Base-by-base conservation (phyloP, 2,888 invertebrate genomes). In the Stegana nigrithorax region DNA sequence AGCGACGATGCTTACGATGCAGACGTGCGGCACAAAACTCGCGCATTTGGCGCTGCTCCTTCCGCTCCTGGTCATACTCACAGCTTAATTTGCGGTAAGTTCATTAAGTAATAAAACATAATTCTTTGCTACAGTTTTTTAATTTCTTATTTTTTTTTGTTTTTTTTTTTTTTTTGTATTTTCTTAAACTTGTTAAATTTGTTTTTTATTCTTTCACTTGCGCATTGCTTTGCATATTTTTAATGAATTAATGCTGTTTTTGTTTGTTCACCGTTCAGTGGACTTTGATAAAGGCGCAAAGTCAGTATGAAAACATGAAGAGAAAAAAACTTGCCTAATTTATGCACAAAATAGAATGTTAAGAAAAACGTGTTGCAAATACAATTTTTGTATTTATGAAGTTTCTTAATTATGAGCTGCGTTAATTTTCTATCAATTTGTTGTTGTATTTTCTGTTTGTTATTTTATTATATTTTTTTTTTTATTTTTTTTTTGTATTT, bases 181-280 rank as follows among this genome's bases (percentile, higher is more conserved):
- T n/a, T n/a, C n/a, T n/a, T n/a, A n/a, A n/a, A n/a, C 17, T 70
- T 75, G 65, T 45, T 71, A n/a, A 62, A 64, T 71, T 60, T 45
- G 60, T 66, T 26, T 62, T 17, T 56, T 69, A 62, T 73, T 64
- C 62, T 47, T 23, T 51, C 23, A 23, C 53, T 55, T n/a, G 17
- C 7, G 23, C 67, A 72, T 73, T 75, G 71, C 71, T 75, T 78
- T 80, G 82, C 81, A 81, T 82, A 81, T 80, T 83, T 82, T 81
- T 83, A 83, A 82, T 82, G 82, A 82, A 83, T 82, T 82, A 83
- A 82, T 82, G 81, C 74, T 80, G 80, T 82, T 82, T 81, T 75
- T 78, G 80, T 80, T 80, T 79, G 76, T 78, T 80, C 76, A 77
- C 78, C 78, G 78, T 79, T 79, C 72, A 76, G 64, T 69, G 73